Conservation (phyloP, 1,140 invertebrate genomes). For the Limonius californicus region DNA sequence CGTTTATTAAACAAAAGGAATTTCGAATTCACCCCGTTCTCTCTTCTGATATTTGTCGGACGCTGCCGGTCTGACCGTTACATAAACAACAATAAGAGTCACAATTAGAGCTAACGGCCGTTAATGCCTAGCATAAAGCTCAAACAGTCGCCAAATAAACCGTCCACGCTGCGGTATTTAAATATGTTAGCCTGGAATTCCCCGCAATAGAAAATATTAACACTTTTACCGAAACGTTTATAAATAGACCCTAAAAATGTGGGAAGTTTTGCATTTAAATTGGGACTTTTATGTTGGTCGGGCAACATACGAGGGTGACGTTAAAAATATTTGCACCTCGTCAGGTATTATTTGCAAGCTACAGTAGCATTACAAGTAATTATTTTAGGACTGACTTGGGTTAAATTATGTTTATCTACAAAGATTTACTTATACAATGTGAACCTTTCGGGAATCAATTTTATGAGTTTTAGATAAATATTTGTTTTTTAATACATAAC, state of each 20-base stretch:
- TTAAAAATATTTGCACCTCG: too few species aligned
- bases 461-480: too few species aligned
- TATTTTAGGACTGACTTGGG: too few species aligned
- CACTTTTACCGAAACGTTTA: neutral
- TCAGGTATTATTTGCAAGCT: too few species aligned
- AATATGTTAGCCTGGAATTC: neutral
- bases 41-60: slow-evolving; percentile 9
- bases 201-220: neutral
- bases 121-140: neutral
- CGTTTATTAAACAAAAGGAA: slow-evolving; percentile 13
- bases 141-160: neutral
- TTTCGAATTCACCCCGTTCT: neutral
- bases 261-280: too few species aligned
- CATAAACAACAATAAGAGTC: slow-evolving; percentile 7
- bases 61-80: neutral
- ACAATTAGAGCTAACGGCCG: slow-evolving; percentile 2
- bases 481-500: too few species aligned
- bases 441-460: too few species aligned
- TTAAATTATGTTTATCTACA: too few species aligned
- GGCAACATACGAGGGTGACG: too few species aligned
- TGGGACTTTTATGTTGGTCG: too few species aligned
- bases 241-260: neutral
- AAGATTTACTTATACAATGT: too few species aligned
- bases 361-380: too few species aligned
- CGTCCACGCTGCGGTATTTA: neutral